Conservation (phyloP, 2,888 invertebrate genomes). For the Rotaria sp. region DNA sequence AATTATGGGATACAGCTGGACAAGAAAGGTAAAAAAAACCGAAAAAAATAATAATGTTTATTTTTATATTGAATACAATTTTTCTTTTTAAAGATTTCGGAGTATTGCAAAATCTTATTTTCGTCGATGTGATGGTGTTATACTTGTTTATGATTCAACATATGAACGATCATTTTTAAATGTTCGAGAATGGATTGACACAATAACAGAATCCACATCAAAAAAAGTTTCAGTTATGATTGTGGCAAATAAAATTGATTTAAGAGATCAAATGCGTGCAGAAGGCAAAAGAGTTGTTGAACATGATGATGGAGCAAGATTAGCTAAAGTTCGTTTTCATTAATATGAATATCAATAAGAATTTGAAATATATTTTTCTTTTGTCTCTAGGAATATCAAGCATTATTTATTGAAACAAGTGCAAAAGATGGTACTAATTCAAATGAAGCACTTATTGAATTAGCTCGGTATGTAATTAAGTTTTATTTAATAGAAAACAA, state of each 20-base stretch:
- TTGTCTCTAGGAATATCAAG: conserved; percentile 48
- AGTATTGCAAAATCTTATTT: conserved; percentile 63
- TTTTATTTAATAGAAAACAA: background rate
- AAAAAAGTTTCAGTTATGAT: conserved; percentile 60
- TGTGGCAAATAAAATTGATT: conserved; percentile 62
- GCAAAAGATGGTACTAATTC: conserved; percentile 53
- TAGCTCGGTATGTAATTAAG: conserved; percentile 48
- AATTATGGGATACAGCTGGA: conserved; percentile 57
- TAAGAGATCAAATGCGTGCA: conserved; percentile 54
- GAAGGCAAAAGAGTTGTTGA: conserved; percentile 50
- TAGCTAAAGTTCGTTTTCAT: conserved; percentile 53
- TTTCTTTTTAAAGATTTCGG: conserved; percentile 56
- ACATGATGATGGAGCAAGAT: conserved; percentile 55
- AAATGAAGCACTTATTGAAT: conserved; percentile 51
- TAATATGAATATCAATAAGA: background rate
- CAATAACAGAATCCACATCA: conserved; percentile 60
- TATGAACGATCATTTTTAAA: conserved; percentile 61
- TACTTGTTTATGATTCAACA: conserved; percentile 62
- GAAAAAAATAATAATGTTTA: no score
- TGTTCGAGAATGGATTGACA: conserved; percentile 62
- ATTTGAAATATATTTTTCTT: background rate
- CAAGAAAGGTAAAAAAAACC: conserved; percentile 56
- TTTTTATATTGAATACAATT: background rate
- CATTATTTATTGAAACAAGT: conserved; percentile 54
- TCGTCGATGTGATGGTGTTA: conserved; percentile 62